Evolutionary conservation across 1,140 invertebrate species (phyloP).

Genomic region (Pogonomyrmex californicus): DNA sequence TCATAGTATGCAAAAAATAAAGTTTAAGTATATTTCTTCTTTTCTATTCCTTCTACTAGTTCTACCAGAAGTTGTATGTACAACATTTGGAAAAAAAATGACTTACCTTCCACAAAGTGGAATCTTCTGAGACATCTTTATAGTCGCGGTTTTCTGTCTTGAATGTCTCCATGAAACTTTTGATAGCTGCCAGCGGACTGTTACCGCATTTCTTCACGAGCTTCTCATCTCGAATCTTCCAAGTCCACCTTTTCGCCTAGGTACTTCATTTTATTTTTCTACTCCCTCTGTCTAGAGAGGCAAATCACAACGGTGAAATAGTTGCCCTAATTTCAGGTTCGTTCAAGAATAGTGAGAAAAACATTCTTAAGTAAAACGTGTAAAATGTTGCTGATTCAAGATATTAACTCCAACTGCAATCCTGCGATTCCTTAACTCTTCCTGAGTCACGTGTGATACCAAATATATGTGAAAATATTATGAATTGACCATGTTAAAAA

Average conservation of each 20-base stretch:
- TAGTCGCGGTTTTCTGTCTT: background rate
- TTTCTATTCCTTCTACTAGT: background rate
- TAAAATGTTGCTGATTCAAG: slow-evolving; percentile 8
- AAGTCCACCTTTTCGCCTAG: slow-evolving; percentile 17
- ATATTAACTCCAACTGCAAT: background rate
- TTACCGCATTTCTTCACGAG: slow-evolving; percentile 27
- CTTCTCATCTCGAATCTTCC: slow-evolving; percentile 32
- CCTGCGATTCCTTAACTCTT: background rate
- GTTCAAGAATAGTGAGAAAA: slow-evolving; percentile 18
- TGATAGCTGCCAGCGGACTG: slow-evolving; percentile 35
- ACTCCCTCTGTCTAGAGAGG: background rate
- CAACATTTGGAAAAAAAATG: background rate
- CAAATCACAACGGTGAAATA: slow-evolving; percentile 30
- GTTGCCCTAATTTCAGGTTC: slow-evolving; percentile 44
- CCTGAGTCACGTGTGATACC: background rate
- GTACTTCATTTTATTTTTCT: slow-evolving; percentile 24
- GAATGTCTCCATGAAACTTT: slow-evolving; percentile 41
- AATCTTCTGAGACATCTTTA: slow-evolving; percentile 23
- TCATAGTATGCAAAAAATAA: background rate
- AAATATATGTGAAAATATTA: background rate
- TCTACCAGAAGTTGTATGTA: background rate
- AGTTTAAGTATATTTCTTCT: background rate
- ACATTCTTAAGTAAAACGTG: slow-evolving; percentile 28
- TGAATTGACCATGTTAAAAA: background rate
- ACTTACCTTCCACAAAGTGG: slow-evolving; percentile 11